A percentile compares a stretch with the other conserved stretches of the same genome.
Evolutionary conservation across 2,113 vertebrate genomes (phyloP).

Genomic region (Bettongia penicillata): DNA sequence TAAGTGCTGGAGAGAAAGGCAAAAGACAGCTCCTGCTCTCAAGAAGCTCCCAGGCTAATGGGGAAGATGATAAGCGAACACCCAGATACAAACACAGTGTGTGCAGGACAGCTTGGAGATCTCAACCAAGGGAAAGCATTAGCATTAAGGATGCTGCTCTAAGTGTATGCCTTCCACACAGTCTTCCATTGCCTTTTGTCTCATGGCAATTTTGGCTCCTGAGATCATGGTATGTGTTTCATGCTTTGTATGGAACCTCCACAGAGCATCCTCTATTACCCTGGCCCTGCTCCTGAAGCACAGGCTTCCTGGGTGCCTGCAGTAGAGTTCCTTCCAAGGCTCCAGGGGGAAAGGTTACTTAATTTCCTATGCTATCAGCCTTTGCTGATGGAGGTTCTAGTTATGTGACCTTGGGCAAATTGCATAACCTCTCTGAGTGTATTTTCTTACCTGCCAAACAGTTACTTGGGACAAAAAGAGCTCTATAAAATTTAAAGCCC

Average conservation of each 20-base stretch:
- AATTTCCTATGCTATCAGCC: neutral
- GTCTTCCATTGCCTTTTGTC: neutral
- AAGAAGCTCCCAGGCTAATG: neutral
- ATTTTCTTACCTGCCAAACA: neutral
- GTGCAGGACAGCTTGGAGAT: neutral
- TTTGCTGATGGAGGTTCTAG: neutral
- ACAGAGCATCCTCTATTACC: neutral
- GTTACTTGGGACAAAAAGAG: neutral
- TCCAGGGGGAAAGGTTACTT: neutral
- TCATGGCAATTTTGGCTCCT: neutral
- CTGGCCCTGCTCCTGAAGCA: neutral
- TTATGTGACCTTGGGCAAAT: neutral
- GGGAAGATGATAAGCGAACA: neutral
- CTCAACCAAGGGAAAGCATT: neutral
- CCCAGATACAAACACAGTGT: neutral
- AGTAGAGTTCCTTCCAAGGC: neutral
- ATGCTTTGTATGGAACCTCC: neutral
- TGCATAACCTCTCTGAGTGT: neutral
- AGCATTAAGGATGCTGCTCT: neutral
- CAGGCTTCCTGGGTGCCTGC: neutral
- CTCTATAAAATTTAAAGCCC: neutral
- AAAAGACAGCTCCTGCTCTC: neutral
- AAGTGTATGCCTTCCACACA: neutral
- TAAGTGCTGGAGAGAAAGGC: neutral
- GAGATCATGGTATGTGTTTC: neutral